Percentiles rank a stretch among this genome's conserved stretches.
Conservation (phyloP, 2,797 vertebrate genomes). For the Cuniculus paca region DNA sequence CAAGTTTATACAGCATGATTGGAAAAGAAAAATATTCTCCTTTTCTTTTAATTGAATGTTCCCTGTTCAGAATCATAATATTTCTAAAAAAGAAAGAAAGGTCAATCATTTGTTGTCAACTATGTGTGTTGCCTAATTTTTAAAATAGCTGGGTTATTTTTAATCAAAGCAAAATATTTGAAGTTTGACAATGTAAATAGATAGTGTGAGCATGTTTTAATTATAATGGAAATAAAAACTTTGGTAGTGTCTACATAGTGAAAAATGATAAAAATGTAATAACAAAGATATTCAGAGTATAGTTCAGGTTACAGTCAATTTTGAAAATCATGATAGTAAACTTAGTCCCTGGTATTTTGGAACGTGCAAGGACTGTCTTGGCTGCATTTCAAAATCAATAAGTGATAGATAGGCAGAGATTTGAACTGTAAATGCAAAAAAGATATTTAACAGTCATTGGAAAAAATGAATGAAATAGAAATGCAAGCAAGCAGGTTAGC, state of each 20-base stretch:
- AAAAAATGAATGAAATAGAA: not conserved
- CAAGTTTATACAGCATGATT: not conserved
- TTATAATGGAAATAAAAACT: not conserved
- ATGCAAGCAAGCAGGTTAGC: not conserved
- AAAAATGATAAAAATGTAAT: not conserved
- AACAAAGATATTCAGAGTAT: not conserved
- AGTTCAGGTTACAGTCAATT: not conserved
- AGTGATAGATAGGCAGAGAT: not conserved
- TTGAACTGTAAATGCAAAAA: not conserved
- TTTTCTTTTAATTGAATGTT: not conserved
- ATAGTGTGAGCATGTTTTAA: not conserved
- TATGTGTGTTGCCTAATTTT: not conserved
- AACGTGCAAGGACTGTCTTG: not conserved
- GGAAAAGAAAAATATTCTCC: not conserved
- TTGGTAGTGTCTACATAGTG: not conserved
- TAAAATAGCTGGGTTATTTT: not conserved
- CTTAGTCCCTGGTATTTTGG: not conserved
- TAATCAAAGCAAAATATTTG: not conserved
- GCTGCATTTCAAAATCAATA: not conserved
- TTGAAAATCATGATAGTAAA: not conserved
- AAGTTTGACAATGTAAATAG: not conserved
- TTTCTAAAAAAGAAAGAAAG: not conserved
- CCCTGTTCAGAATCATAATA: not conserved
- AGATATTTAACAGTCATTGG: not conserved
- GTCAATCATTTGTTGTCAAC: not conserved